Base-by-base conservation (phyloP, 1,140 invertebrate genomes). In the Idris sp. region DNA sequence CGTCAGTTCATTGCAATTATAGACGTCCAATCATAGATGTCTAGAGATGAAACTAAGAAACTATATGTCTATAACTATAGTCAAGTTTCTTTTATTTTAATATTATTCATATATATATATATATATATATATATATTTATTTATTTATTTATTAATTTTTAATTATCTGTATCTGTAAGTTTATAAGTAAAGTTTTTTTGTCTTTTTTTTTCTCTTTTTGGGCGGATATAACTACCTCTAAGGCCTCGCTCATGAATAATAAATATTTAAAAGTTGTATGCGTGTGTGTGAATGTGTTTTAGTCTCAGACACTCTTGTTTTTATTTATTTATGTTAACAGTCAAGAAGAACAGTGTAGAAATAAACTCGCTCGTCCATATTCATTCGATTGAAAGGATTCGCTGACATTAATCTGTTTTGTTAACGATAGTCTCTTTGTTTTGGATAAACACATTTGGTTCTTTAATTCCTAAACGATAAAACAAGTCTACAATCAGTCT, bases 171-270 rank as follows among this genome's bases (percentile, higher is more conserved):
- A 28, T 54, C 31, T 64, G 14, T 33, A 54, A 38, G 33, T 54
- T 64, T 43, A 56, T 54, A 54, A 65, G 40, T 67, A 18, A 56
- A 67, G 51, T 49, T 65, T 74, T 59, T 43, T 67, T n/a, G n/a
- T n/a, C n/a, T n/a, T n/a, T n/a, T n/a, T n/a, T n/a, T n/a, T n/a
- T n/a, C n/a, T n/a, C 28, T 79, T 84, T 85, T 85, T 86, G 86
- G 86, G 86, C 85, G 85, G 85, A 87, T 87, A 84, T 80, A 80
- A 85, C 84, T 87, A 87, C 80, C 83, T 80, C 86, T 87, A 87
- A 87, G 86, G 86, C 86, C 86, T 87, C 86, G 73, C 86, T 87
- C 81, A 84, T 84, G 67, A 86, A 86, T 84, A 76, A 79, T 75
- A 62, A 61, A 22, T 81, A 22, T 49, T 76, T 82, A 76, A 81